Conservation (phyloP, 2,797 vertebrate genomes). For the Myotis pilosus region DNA sequence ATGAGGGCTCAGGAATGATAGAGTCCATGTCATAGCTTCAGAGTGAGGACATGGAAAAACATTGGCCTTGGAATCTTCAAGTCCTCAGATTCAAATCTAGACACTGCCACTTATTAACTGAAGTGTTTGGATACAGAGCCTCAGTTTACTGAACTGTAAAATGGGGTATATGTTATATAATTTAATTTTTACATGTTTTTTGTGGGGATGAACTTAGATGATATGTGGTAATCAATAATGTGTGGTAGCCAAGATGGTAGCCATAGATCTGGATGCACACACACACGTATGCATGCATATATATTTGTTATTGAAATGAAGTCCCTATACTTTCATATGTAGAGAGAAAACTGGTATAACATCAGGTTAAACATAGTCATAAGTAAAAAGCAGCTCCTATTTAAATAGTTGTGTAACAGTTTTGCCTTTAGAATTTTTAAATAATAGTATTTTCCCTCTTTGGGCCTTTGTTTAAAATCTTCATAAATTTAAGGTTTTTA, state of each 20-base stretch:
- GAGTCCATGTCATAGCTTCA: rapidly evolving
- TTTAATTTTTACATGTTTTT: not conserved
- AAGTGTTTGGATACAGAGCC: not conserved
- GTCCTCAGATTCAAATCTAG: not conserved
- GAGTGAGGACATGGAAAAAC: not conserved
- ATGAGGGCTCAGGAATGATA: too few species aligned
- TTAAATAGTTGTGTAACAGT: not conserved
- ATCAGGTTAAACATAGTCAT: not conserved
- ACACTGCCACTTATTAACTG: not conserved
- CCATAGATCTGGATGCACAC: not conserved
- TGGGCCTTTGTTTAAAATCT: not conserved
- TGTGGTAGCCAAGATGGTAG: not conserved
- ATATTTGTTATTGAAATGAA: not conserved
- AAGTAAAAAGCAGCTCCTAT: not conserved
- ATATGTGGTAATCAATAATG: not conserved
- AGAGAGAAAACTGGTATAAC: not conserved
- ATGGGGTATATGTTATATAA: not conserved
- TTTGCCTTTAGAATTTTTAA: not conserved
- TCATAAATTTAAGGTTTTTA: not conserved
- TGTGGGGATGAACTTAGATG: not conserved
- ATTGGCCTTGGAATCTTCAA: not conserved
- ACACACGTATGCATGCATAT: rapidly evolving
- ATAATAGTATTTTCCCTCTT: not conserved
- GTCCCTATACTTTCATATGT: not conserved
- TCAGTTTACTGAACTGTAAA: not conserved